Base-by-base conservation (phyloP, 2,113 vertebrate species). In the Siniperca knerii region DNA sequence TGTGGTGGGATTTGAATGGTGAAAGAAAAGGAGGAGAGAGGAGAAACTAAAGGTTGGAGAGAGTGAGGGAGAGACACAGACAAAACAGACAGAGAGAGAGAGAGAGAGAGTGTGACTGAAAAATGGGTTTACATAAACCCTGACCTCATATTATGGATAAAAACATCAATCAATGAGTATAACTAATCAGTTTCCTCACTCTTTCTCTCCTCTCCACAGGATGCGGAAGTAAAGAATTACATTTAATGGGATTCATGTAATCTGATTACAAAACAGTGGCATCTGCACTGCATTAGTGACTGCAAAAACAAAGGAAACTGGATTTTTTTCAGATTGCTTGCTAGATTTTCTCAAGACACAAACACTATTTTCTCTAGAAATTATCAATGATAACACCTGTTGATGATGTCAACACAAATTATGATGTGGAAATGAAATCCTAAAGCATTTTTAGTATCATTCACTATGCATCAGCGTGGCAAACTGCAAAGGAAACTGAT, bases 121-220 rank as follows among this genome's bases (percentile, higher is more conserved):
- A 84, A 88, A 83, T 58, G 68, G 84, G 87, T 81, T 93, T 91
- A 85, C 87, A 37, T 91, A 87, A 91, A 94, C 92, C 90, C 82
- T 93, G 91, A 93, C 92, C 93, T 80, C 67, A 3, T 83, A 83
- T 92, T 93, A 91, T 81, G 91, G 92, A 92, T 86, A 85, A 93
- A 94, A 94, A 94, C 92, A 94, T 90, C 92, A 82, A 92, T 91
- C 90, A 92, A 61, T 85, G 85, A 81, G 58, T 87, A 88, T 58
- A 87, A 94, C 92, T 86, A 94, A 94, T 94, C 93, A 81, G 90
- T 93, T 92, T 89, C 37, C 72, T 57, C 61, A 15, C 78, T 67
- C 82, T 60, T 75, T 81, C 85, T 71, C 84, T 68, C 82, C 66
- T 81, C 92, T 78, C 86, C 54, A 6, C 84, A 25, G 92, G 90